Percentiles rank a stretch among this genome's conserved stretches.
Evolutionary conservation across 2,888 invertebrate genomes (phyloP).

Genomic region (Trisateles emortualis): DNA sequence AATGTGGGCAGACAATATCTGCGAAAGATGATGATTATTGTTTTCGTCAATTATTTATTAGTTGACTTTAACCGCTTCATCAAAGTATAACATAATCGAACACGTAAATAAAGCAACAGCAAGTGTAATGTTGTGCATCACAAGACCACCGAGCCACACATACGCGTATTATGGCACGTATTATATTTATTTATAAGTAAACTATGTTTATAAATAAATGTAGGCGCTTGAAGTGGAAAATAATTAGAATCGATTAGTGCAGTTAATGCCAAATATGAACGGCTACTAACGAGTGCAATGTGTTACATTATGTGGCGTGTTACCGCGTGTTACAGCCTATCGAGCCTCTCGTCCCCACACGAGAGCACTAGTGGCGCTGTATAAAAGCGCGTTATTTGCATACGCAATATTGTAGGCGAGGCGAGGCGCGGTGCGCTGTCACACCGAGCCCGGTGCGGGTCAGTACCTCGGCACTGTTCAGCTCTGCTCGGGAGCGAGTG

Average conservation of each 20-base stretch:
- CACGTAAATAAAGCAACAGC: too few species aligned
- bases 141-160: too few species aligned
- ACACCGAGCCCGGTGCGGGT: too few species aligned
- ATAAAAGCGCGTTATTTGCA: slow-evolving; percentile 24
- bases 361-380: slow-evolving; percentile 8
- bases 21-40: too few species aligned
- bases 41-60: too few species aligned
- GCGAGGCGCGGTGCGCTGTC: too few species aligned
- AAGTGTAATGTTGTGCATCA: too few species aligned
- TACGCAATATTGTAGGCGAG: slow-evolving; percentile 14
- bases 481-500: slow-evolving; percentile 8
- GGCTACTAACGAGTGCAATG: neutral
- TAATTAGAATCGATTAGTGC: neutral
- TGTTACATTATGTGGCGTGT: neutral
- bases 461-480: neutral
- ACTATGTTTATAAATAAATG: neutral
- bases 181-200: neutral
- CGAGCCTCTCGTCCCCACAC: neutral
- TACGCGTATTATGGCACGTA: neutral
- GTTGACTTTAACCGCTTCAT: too few species aligned
- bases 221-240: neutral
- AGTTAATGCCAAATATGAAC: slow-evolving; percentile 1
- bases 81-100: too few species aligned
- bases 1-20: too few species aligned
- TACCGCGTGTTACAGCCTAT: neutral